Base-by-base conservation (phyloP, 2,888 invertebrate genomes). In the Mythimna vitellina region DNA sequence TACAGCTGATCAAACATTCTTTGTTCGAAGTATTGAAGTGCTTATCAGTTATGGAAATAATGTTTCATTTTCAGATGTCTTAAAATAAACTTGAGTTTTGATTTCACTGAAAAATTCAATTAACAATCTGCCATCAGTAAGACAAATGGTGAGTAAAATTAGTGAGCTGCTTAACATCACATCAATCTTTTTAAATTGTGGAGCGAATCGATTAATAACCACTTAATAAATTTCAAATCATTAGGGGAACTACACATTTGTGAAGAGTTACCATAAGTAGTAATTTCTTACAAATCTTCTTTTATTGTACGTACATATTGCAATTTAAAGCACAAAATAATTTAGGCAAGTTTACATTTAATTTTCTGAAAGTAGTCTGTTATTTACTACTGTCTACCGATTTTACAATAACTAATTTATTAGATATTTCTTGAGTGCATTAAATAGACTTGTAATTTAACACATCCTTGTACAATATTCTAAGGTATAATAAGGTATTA, bases 31-130 rank as follows among this genome's bases (percentile, higher is more conserved):
- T 76, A 81, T 81, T 80, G 74, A 82, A 83, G 79, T 64, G 76
- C 81, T 84, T 85, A 85, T 84, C 85, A 86, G 73, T 86, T 86
- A 82, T 81, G 73, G 72, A 79, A 88, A 86, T 87, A 86, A 70
- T 82, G 65, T 75, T 85, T 79, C 73, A 56, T 76, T 89, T 89
- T 85, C 86, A 89, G 89, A 84, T 81, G 78, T 80, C 80, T 76
- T 73, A 67, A 79, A 42, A 79, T 76, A 77, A 76, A 78, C 56
- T 67, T 57, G 29, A 77, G 75, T 77, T 78, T 78, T 84, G 75
- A 81, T 70, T 85, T 80, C 74, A 71, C 74, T 74, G 70, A 80
- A 79, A 72, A 81, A 78, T 81, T 73, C 71, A 66, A 71, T 42
- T 73, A 80, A 74, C 73, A 82, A 80, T 62, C 56, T 29, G 67